Percentiles rank a stretch among this genome's conserved stretches.
These are phyloP conservation scores for Coccyzus lansbergi DNA, from an alignment of 2,797 vertebrate species.

Conservation along the genomic window DNA sequence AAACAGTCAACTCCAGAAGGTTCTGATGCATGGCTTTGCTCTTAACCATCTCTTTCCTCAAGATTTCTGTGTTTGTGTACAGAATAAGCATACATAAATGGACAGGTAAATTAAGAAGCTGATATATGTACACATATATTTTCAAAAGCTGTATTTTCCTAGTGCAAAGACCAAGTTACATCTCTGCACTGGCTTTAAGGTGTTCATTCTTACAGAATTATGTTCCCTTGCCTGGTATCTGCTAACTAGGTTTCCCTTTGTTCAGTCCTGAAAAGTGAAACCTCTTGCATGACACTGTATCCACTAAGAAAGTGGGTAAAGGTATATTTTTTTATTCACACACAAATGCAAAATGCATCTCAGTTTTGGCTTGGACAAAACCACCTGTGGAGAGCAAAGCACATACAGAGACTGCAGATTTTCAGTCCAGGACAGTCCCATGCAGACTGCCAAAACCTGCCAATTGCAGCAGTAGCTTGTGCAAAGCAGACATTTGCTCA, in stretches of 20 bases:
- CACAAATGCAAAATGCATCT: not conserved
- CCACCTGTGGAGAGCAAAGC: constrained; percentile 12
- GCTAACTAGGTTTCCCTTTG: not conserved
- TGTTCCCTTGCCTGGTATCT: not conserved
- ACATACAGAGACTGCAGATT: not conserved
- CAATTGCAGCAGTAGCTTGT: not conserved
- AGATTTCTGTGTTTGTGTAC: not conserved
- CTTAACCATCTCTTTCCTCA: not conserved
- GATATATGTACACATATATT: not conserved
- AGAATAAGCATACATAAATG: not conserved
- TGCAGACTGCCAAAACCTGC: not conserved
- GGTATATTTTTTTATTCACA: constrained; percentile 22
- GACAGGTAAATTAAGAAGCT: not conserved
- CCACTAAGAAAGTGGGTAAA: not conserved
- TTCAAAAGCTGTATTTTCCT: not conserved
- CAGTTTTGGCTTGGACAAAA: not conserved
- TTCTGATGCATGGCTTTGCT: not conserved
- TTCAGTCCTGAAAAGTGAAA: not conserved
- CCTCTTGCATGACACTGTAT: not conserved
- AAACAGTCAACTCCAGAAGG: not conserved
- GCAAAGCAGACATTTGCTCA: not conserved
- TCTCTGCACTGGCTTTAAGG: not conserved
- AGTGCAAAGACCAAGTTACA: not conserved
- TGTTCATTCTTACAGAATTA: not conserved
- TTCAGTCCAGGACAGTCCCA: not conserved